Evolutionary conservation across 2,888 invertebrate species (phyloP).

Genomic region (Aporophyla nigra): DNA sequence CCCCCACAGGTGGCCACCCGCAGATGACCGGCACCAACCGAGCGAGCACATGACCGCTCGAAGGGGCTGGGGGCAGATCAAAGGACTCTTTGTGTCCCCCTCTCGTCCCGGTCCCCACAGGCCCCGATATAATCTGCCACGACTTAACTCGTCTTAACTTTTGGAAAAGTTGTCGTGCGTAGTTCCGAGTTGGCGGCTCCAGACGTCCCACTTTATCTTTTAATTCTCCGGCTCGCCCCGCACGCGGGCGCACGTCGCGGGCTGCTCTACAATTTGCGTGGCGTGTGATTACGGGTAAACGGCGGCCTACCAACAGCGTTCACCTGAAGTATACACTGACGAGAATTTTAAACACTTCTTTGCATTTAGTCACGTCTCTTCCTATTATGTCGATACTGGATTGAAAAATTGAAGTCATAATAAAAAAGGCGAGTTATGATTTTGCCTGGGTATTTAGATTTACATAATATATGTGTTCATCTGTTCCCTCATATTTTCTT

Average conservation of each 20-base stretch:
- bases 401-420: not conserved
- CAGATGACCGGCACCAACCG: not conserved
- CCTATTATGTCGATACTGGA: not conserved
- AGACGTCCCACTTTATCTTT: constrained; percentile 32
- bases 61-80: not conserved
- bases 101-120: not conserved
- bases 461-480: too few species aligned
- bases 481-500: too few species aligned
- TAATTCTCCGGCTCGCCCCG: constrained; percentile 2
- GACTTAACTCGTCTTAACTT: constrained; percentile 39
- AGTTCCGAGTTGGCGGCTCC: constrained; percentile 14
- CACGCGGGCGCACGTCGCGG: not conserved
- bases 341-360: constrained; percentile 30
- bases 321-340: constrained; percentile 5
- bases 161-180: constrained; percentile 41
- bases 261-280: constrained; percentile 36
- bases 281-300: constrained; percentile 12
- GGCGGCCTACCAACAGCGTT: constrained; percentile 15
- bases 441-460: too few species aligned
- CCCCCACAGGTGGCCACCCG: not conserved
- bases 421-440: too few species aligned
- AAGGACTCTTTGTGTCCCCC: constrained; percentile 7
- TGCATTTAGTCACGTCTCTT: not conserved
- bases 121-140: constrained; percentile 17
- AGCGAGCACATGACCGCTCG: not conserved